phyloP scores from a whole-genome alignment of 2,113 vertebrate species.

The Salvator merianae region DNA sequence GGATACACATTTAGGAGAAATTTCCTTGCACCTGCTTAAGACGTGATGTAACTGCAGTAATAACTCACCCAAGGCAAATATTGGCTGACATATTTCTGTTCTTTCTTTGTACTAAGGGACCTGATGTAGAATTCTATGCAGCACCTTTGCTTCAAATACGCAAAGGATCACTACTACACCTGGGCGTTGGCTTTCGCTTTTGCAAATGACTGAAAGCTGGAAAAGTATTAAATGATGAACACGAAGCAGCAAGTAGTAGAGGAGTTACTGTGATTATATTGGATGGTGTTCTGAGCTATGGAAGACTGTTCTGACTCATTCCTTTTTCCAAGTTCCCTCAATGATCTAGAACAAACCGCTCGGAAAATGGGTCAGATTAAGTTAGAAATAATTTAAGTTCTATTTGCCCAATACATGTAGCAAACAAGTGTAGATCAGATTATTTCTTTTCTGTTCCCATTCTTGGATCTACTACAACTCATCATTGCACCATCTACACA shows the following conservation, averaged over 20 bases:
- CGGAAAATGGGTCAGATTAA: background rate
- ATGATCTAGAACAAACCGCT: background rate
- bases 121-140: background rate
- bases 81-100: conserved; percentile 42
- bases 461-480: too few relatives aligned
- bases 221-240: background rate
- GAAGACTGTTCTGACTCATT: background rate
- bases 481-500: too few relatives aligned
- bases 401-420: background rate
- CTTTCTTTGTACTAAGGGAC: conserved; percentile 33
- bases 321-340: background rate
- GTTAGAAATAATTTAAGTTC: background rate
- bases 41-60: conserved; percentile 60
- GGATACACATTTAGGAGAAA: conserved; percentile 58
- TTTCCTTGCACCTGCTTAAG: conserved; percentile 71
- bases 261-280: background rate
- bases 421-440: background rate
- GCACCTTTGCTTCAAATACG: conserved; percentile 1
- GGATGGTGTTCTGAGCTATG: background rate
- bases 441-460: background rate
- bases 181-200: background rate
- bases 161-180: background rate
- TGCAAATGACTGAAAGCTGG: background rate
- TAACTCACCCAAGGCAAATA: conserved; percentile 55
- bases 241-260: background rate